Conservation (phyloP, 2,888 invertebrate species). For the Anticlea derivata region DNA sequence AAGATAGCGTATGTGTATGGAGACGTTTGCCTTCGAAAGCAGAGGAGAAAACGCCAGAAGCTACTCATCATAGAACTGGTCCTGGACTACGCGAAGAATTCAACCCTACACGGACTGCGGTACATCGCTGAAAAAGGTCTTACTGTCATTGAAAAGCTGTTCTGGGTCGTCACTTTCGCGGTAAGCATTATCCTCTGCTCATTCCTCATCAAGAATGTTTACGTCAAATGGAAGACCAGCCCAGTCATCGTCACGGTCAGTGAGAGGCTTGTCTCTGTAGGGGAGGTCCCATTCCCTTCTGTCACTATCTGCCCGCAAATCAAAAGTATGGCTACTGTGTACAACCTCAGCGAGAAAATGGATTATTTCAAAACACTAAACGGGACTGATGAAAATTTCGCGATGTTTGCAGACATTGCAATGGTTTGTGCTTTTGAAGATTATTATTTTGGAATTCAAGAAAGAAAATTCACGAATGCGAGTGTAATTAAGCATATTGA, state of each 20-base stretch:
- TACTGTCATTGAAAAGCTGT: slow-evolving; percentile 32
- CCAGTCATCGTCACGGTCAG: slow-evolving; percentile 60
- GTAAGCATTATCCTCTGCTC: slow-evolving; percentile 46
- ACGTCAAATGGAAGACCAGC: slow-evolving; percentile 52
- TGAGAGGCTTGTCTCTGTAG: slow-evolving; percentile 49
- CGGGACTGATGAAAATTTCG: background rate
- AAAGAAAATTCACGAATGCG: slow-evolving; percentile 6
- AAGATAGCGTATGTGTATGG: slow-evolving; percentile 35
- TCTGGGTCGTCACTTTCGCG: slow-evolving; percentile 52
- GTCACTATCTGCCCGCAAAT: slow-evolving; percentile 56
- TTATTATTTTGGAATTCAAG: background rate
- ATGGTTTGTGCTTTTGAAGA: background rate
- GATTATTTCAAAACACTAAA: background rate
- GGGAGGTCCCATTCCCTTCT: slow-evolving; percentile 59
- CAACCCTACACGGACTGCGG: slow-evolving; percentile 16
- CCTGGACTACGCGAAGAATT: slow-evolving; percentile 18
- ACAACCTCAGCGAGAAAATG: slow-evolving; percentile 39
- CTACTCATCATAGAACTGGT: slow-evolving; percentile 32
- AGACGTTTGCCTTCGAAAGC: slow-evolving; percentile 43
- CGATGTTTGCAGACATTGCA: slow-evolving; percentile 1
- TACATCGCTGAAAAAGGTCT: slow-evolving; percentile 14
- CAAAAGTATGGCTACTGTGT: slow-evolving; percentile 40
- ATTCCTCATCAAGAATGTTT: slow-evolving; percentile 48
- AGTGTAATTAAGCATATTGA: slow-evolving; percentile 2
- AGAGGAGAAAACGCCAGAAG: slow-evolving; percentile 48